A percentile compares a stretch with the other conserved stretches of the same genome.
Conservation (phyloP, 2,113 vertebrate genomes). For the Hemicordylus capensis region DNA sequence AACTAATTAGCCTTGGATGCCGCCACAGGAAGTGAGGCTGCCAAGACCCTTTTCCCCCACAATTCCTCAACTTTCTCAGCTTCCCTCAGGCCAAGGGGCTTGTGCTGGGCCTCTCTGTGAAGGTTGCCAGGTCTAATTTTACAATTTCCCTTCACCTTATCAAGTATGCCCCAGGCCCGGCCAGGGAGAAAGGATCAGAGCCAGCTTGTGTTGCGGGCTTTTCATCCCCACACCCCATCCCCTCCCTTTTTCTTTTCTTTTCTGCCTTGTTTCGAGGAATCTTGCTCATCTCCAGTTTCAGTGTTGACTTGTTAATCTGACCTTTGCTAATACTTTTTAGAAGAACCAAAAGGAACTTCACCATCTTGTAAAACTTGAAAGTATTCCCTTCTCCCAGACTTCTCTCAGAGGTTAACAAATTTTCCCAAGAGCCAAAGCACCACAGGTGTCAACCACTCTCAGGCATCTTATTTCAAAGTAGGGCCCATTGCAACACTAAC, state of each 20-base stretch:
- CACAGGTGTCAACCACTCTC: slow-evolving; percentile 73
- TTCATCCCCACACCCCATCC: slow-evolving; percentile 65
- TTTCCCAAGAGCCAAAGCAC: slow-evolving; percentile 66
- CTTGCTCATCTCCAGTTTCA: slow-evolving; percentile 74
- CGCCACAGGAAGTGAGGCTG: slow-evolving; percentile 88
- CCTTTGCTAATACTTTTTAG: slow-evolving; percentile 75
- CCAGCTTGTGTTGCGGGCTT: slow-evolving; percentile 55
- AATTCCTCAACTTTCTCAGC: slow-evolving; percentile 83
- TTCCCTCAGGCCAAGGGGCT: slow-evolving; percentile 78
- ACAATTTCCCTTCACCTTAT: slow-evolving; percentile 83
- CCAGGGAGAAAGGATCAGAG: slow-evolving; percentile 70
- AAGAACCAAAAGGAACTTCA: slow-evolving; percentile 68
- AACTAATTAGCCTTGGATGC: slow-evolving; percentile 86
- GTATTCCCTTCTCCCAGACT: slow-evolving; percentile 61
- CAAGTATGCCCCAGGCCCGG: slow-evolving; percentile 70
- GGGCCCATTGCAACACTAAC: slow-evolving; percentile 51
- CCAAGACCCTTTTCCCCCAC: slow-evolving; percentile 87
- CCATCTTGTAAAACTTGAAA: slow-evolving; percentile 68
- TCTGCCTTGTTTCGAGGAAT: slow-evolving; percentile 66
- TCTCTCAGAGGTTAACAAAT: slow-evolving; percentile 68
- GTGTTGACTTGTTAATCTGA: slow-evolving; percentile 81
- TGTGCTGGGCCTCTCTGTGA: slow-evolving; percentile 77
- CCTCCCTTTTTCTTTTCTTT: slow-evolving; percentile 65
- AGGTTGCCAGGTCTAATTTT: slow-evolving; percentile 90
- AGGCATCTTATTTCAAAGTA: slow-evolving; percentile 72